A percentile compares a stretch with the other conserved stretches of the same genome.
Evolutionary conservation across 2,113 vertebrate genomes (phyloP).

Genomic region (Prochilodus magdalenae): DNA sequence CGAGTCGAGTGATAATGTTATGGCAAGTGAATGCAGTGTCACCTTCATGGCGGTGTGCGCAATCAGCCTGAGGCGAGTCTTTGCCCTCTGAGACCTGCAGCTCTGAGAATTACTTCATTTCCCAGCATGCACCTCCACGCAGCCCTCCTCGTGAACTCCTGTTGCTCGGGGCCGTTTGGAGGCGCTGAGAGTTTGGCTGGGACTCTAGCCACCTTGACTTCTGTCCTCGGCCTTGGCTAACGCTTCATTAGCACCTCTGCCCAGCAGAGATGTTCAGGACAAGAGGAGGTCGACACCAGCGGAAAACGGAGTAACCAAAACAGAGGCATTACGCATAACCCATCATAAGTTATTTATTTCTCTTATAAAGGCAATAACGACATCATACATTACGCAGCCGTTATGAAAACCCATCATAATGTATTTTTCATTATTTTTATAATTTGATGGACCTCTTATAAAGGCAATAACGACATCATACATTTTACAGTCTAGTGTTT

Average conservation of each 20-base stretch:
- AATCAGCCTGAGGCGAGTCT: constrained; percentile 45
- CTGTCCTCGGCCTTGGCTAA: neutral
- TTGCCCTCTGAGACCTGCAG: constrained; percentile 42
- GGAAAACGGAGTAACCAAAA: neutral
- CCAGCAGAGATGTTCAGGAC: neutral
- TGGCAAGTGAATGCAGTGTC: constrained; percentile 47
- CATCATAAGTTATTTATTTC: neutral
- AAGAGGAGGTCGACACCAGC: neutral
- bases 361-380: neutral
- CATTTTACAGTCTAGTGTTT: neutral
- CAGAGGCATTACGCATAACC: neutral
- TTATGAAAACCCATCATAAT: too few species aligned
- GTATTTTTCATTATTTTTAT: too few species aligned
- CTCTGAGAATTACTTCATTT: constrained; percentile 44
- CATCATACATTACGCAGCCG: too few species aligned
- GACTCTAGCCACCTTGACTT: constrained; percentile 39
- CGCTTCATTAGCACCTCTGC: constrained; percentile 11
- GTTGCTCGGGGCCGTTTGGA: constrained; percentile 35
- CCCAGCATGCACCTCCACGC: constrained; percentile 45
- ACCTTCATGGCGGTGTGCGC: constrained; percentile 59
- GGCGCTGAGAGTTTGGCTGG: constrained; percentile 6
- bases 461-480: neutral
- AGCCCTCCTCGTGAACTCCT: constrained; percentile 26
- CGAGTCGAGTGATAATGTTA: constrained; percentile 30
- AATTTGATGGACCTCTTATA: too few species aligned